A percentile compares a stretch with the other conserved stretches of the same genome.
Conservation (phyloP, 2,888 invertebrate genomes). For the Sussaba pulchella region DNA sequence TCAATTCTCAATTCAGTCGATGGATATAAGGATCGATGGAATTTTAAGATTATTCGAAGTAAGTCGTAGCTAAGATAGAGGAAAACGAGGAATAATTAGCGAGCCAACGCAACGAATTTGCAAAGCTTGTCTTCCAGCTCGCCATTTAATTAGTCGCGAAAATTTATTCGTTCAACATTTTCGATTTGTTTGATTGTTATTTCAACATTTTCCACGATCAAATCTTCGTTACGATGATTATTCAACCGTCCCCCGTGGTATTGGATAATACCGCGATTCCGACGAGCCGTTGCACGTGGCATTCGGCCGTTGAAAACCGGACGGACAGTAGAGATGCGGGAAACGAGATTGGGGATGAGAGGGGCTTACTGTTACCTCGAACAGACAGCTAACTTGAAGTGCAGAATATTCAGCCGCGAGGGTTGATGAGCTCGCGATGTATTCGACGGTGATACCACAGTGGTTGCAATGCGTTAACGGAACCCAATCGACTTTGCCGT, state of each 20-base stretch:
- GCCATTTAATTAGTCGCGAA: slow-evolving; percentile 46
- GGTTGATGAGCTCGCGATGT: slow-evolving; percentile 32
- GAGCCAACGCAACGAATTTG: not conserved
- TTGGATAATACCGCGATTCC: slow-evolving; percentile 3
- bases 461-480: slow-evolving; percentile 22
- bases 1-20: slow-evolving; percentile 5
- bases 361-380: slow-evolving; percentile 7
- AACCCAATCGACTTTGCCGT: slow-evolving; percentile 26
- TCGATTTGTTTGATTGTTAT: not conserved
- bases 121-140: not conserved
- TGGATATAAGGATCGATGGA: slow-evolving; percentile 21
- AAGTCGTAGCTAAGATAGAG: not conserved
- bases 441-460: slow-evolving; percentile 43
- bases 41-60: slow-evolving; percentile 16
- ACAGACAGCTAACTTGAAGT: not conserved
- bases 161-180: slow-evolving; percentile 18
- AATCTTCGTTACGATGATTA: not conserved
- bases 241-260: not conserved
- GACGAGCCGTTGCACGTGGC: not conserved
- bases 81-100: slow-evolving; percentile 13
- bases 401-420: slow-evolving; percentile 1
- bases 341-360: slow-evolving; percentile 27
- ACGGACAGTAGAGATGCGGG: not conserved
- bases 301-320: not conserved
- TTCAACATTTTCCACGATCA: not conserved